A percentile compares a stretch with the other conserved stretches of the same genome.
Conservation (phyloP, 2,888 invertebrate genomes). For the Coecobrya sp. region DNA sequence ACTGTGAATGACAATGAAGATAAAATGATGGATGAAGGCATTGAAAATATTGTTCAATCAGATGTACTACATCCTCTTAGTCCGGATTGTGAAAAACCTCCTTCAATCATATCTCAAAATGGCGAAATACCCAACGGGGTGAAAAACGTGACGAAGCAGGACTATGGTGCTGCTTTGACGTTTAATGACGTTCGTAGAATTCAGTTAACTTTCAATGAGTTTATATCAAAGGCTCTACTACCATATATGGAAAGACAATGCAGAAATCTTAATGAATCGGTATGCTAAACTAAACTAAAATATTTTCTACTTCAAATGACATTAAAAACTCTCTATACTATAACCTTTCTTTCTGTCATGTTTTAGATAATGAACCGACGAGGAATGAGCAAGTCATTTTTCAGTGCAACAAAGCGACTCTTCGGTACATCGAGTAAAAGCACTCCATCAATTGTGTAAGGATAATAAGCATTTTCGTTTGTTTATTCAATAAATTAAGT, state of each 20-base stretch:
- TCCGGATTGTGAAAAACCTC: constrained; percentile 82
- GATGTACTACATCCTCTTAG: constrained; percentile 85
- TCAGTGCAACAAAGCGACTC: constrained; percentile 98
- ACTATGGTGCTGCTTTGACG: constrained; percentile 91
- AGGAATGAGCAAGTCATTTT: constrained; percentile 96
- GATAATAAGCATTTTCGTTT: constrained; percentile 88
- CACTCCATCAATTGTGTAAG: constrained; percentile 92
- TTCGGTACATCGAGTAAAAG: constrained; percentile 90
- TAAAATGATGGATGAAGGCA: constrained; percentile 30
- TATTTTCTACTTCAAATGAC: too few relatives aligned
- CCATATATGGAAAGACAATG: constrained; percentile 98
- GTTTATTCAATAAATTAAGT: not conserved
- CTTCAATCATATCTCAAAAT: constrained; percentile 68
- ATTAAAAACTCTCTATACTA: not conserved
- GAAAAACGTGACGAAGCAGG: not conserved
- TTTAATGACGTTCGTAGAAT: constrained; percentile 95
- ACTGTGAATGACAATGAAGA: not conserved
- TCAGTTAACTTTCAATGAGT: constrained; percentile 95
- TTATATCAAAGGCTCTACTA: constrained; percentile 94
- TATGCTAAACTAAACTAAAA: too few relatives aligned
- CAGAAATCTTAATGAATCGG: constrained; percentile 92
- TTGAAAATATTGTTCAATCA: constrained; percentile 68
- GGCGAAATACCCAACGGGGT: constrained; percentile 70
- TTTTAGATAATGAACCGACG: constrained; percentile 91
- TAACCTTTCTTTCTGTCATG: constrained; percentile 61